phyloP scores from a whole-genome alignment of 1,140 invertebrate genomes.

The Lasioglossum baleicum region DNA sequence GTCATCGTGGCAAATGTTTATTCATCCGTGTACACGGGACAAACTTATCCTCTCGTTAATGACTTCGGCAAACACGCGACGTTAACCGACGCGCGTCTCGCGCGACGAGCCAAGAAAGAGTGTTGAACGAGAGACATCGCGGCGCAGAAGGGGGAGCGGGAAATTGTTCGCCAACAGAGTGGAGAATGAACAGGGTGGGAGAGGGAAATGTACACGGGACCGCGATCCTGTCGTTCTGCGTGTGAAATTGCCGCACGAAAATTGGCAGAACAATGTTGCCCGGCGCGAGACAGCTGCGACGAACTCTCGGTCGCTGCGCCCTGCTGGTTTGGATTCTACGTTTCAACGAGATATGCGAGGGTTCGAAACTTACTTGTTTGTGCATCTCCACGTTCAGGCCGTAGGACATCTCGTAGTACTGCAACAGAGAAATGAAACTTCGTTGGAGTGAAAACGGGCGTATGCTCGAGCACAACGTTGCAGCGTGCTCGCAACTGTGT shows the following conservation, averaged over 20 bases:
- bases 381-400: conserved; percentile 99
- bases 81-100: conserved; percentile 27
- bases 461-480: background rate
- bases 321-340: too few species aligned
- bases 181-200: too few species aligned
- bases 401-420: conserved; percentile 99
- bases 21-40: conserved; percentile 49
- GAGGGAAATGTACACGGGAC: background rate
- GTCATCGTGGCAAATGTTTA: conserved; percentile 62
- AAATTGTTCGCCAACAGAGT: background rate
- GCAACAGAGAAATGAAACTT: conserved; percentile 80
- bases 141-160: background rate
- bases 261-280: background rate
- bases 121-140: background rate
- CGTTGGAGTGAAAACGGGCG: background rate
- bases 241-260: background rate
- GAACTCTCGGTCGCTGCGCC: background rate
- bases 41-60: conserved; percentile 56
- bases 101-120: conserved; percentile 15
- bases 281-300: background rate
- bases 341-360: too few species aligned
- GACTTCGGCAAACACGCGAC: conserved; percentile 60
- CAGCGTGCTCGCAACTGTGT: background rate
- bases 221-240: background rate
- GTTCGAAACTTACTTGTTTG: conserved; percentile 91